Base-by-base conservation (phyloP, 2,797 vertebrate species). In the Enteromius thamalakanensis region DNA sequence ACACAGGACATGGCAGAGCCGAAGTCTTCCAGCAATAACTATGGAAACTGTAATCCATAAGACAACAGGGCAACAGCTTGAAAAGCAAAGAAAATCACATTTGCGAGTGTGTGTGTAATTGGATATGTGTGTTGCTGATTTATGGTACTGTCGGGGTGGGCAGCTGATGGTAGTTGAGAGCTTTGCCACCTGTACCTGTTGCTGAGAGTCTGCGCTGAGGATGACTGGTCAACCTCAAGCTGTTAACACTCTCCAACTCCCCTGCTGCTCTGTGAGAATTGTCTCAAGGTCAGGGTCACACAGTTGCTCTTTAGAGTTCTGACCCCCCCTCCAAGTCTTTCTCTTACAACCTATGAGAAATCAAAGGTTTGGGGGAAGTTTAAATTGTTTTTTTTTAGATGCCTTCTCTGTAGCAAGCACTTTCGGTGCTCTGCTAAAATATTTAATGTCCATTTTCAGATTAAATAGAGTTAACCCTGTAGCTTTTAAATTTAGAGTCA, bases 1-100 rank as follows among this genome's bases (percentile, higher is more conserved):
- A 89, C 93, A 93, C 91, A 92, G 90, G 90, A 93, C 88, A 90
- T 83, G 86, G 78, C 89, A 51, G 51, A 76, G 80, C 32, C 2
- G 68, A 87, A 49, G 37, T 23, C 26, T 34, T 72, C 53, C 53
- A 65, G 58, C 14, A 70, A 45, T 49, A 70, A 29, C 70, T 67
- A 68, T 77, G 55, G 49, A 82, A 49, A 79, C 75, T 55, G 82
- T 88, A 89, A 83, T 83, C 82, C 67, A 71, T 29, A 37, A 62
- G 67, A 77, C 65, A 83, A 78, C 21, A 71, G 37, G 26, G 15
- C 42, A 62, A 49, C 15, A 9, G 32, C 19, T 8, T 51, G 11
- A 68, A 37, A 62, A 60, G 53, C 70, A 29, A 83, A 78, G 65
- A 60, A 69, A 62, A 47, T 23, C 32, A 21, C 6, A 1, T 45